Conservation (phyloP, 2,797 vertebrate species). For the Lateolabrax maculatus region DNA sequence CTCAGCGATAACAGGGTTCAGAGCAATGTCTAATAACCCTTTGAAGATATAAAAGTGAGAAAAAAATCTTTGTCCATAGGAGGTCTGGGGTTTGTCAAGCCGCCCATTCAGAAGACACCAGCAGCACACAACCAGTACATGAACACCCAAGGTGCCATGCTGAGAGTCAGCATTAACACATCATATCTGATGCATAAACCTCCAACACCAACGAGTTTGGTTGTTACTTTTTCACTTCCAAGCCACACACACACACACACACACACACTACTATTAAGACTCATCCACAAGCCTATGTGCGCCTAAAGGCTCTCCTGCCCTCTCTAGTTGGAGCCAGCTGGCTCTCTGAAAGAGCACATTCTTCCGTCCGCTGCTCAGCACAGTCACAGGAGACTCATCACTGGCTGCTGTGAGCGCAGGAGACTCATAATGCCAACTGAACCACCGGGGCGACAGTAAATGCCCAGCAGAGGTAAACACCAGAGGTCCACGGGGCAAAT, state of each 20-base stretch:
- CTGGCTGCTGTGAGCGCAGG: conserved; percentile 32
- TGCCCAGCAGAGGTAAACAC: conserved; percentile 29
- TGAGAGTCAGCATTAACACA: conserved; percentile 22
- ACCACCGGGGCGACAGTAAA: conserved; percentile 13
- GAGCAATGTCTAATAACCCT: neutral
- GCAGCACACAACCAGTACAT: neutral
- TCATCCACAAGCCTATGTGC: conserved; percentile 24
- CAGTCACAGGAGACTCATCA: conserved; percentile 67
- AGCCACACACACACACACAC: conserved; percentile 5
- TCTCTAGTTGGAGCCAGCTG: conserved; percentile 62
- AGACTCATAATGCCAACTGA: conserved; percentile 32
- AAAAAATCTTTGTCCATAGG: too few species aligned
- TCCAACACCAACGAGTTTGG: neutral
- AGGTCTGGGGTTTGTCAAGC: conserved; percentile 6
- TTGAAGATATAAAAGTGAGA: neutral
- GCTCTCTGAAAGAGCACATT: conserved; percentile 74
- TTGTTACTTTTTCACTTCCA: too few species aligned
- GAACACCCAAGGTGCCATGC: conserved; percentile 20
- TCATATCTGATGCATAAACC: neutral
- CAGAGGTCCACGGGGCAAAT: conserved; percentile 24
- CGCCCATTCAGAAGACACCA: neutral
- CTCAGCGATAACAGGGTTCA: too few species aligned
- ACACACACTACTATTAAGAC: neutral
- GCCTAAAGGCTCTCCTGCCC: conserved; percentile 44
- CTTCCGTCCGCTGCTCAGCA: conserved; percentile 67